Evolutionary conservation across 2,797 vertebrate species (phyloP), one percentile per base, ranked within the genome.

Genomic region (Enteromius unitaeniatus): DNA sequence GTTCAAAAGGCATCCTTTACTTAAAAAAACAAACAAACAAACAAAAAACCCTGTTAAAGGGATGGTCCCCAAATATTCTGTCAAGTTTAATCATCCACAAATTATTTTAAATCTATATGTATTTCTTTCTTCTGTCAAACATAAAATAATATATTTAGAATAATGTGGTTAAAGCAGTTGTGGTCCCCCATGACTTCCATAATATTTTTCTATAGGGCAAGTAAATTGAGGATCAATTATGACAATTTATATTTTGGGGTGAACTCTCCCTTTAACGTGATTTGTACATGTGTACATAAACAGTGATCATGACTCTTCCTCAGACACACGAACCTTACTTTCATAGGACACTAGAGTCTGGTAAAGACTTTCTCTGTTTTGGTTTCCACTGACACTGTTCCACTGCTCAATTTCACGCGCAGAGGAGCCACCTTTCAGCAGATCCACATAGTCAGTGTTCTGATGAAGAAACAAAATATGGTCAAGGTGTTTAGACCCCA

Each of bases 401-500:
- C 81, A 81, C 37, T 84, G 87, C 42, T 84, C 85, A 78, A 19
- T 88, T 26, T 89, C 89, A 21, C 76, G 62, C 23, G 78, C 78
- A 19, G 84, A 78, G 9, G 75, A 15, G 21, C 85, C 87, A 37
- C 88, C 88, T 77, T 89, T 90, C 40, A 91, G 74, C 73, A 85
- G 85, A 53, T 93, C 93, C 23, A 92, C 68, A 17, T 93, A 90
- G 65, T 94, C 89, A 6, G 88, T 88, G 81, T 94, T 94, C 28
- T 94, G 93, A 37, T 95, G 92, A 70, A 95, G 84, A 88, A 95
- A 95, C 8, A 95, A 88, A 40, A 94, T 89, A 34, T 91, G 92
- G 53, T 93, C 89, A 34, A 94, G 86, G 72, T 92, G 85, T 31
- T 93, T 91, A 0, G 91, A 87, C 0, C 90, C 89, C 51, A 95